These are phyloP conservation scores for Pseudomyrmex dendroicus DNA, from an alignment of 1,140 invertebrate genomes.

Conservation along the genomic window DNA sequence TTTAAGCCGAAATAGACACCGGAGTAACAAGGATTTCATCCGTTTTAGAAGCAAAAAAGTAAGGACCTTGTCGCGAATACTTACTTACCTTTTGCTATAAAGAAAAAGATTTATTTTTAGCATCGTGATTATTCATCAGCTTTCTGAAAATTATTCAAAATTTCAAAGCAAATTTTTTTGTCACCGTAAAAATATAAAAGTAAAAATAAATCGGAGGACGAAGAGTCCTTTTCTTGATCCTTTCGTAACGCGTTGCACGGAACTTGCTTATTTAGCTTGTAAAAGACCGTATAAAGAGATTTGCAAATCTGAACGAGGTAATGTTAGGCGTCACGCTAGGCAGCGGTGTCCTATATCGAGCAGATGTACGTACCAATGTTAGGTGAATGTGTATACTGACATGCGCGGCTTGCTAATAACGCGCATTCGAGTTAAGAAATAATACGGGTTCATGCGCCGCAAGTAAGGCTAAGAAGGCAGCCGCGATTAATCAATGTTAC, in stretches of 20 bases:
- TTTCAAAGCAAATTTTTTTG: background rate
- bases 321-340: constrained; percentile 12
- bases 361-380: constrained; percentile 13
- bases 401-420: constrained; percentile 14
- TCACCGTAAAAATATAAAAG: background rate
- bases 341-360: constrained; percentile 17
- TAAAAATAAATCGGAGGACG: background rate
- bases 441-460: constrained; percentile 55
- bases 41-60: constrained; percentile 18
- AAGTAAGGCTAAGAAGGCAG: constrained; percentile 72
- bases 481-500: constrained; percentile 84
- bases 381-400: constrained; percentile 31
- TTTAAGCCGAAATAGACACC: constrained; percentile 66
- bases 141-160: background rate
- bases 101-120: constrained; percentile 5
- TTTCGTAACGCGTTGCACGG: constrained; percentile 31
- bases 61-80: background rate
- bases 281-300: constrained; percentile 55
- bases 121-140: background rate
- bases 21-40: constrained; percentile 15
- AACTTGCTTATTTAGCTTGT: constrained; percentile 36
- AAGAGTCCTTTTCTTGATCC: constrained; percentile 12
- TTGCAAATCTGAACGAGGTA: constrained; percentile 18
- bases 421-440: constrained; percentile 49
- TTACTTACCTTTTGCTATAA: background rate